Evolutionary conservation across 2,797 vertebrate species (phyloP).

Genomic region (Kryptolebias ocellatus): DNA sequence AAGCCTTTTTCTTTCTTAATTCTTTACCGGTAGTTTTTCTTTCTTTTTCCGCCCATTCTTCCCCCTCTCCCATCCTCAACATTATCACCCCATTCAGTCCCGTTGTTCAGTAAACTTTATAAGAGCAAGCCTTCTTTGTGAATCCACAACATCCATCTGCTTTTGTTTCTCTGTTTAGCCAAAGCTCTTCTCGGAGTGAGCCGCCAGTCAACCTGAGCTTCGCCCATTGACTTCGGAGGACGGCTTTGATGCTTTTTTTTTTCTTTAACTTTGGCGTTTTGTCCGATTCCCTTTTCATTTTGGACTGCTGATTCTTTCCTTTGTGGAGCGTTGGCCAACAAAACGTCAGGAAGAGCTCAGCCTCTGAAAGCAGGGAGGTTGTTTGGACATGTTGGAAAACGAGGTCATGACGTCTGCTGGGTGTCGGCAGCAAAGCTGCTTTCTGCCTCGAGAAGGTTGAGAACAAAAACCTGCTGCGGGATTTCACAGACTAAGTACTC

Average conservation of each 20-base stretch:
- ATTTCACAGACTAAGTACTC: conserved; percentile 46
- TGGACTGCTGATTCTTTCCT: conserved; percentile 53
- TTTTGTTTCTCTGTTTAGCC: conserved; percentile 64
- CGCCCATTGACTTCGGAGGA: conserved; percentile 47
- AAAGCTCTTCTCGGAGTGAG: conserved; percentile 55
- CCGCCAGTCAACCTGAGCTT: conserved; percentile 34
- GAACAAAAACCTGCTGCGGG: conserved; percentile 63
- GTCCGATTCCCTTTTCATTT: conserved; percentile 59
- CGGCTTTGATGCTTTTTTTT: conserved; percentile 63
- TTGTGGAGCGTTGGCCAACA: conserved; percentile 63
- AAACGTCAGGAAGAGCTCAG: conserved; percentile 64
- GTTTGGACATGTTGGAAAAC: conserved; percentile 57
- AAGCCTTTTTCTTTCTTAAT: conserved; percentile 15
- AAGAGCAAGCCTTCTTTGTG: conserved; percentile 73
- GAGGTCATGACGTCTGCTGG: conserved; percentile 73
- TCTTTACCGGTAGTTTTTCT: conserved; percentile 10
- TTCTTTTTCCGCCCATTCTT: conserved; percentile 9
- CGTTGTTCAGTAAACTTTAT: conserved; percentile 62
- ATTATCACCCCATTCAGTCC: conserved; percentile 66
- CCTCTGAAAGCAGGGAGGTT: conserved; percentile 58
- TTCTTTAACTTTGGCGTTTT: conserved; percentile 46
- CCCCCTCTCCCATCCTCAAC: conserved; percentile 34
- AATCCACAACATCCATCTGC: conserved; percentile 66
- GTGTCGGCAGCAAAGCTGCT: conserved; percentile 72
- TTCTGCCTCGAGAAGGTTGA: conserved; percentile 50